Evolutionary conservation across 2,113 vertebrate species (phyloP).

Genomic region (Rafetus swinhoei): DNA sequence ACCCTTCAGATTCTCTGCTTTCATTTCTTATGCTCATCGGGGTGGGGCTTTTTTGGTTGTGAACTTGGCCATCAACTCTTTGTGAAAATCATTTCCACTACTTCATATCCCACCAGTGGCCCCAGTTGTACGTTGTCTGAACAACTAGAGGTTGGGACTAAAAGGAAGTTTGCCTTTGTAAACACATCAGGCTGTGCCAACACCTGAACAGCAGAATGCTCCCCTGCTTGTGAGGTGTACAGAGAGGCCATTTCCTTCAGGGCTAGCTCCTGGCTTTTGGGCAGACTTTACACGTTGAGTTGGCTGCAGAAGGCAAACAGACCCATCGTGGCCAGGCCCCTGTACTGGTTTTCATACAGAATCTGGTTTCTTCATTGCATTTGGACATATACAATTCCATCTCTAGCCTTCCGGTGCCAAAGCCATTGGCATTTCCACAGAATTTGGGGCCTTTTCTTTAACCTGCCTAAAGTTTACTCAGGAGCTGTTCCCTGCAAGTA

Average conservation of each 20-base stretch:
- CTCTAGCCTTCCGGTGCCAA: neutral
- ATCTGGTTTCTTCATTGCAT: accelerated
- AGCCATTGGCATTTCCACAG: neutral
- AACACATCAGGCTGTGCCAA: neutral
- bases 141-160: neutral
- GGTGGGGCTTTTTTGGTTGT: neutral
- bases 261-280: neutral
- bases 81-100: neutral
- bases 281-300: neutral
- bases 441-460: neutral
- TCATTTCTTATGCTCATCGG: neutral
- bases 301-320: neutral
- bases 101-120: neutral
- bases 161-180: neutral
- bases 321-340: too few relatives aligned
- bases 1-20: neutral
- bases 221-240: accelerated
- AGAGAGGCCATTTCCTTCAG: neutral
- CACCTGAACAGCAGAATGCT: neutral
- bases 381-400: accelerated
- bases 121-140: neutral
- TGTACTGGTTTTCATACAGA: too few relatives aligned
- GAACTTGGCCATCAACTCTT: too few relatives aligned
- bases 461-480: too few relatives aligned
- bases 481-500: neutral